Conservation (phyloP, 2,888 invertebrate species). For the Coenonympha arcania region DNA sequence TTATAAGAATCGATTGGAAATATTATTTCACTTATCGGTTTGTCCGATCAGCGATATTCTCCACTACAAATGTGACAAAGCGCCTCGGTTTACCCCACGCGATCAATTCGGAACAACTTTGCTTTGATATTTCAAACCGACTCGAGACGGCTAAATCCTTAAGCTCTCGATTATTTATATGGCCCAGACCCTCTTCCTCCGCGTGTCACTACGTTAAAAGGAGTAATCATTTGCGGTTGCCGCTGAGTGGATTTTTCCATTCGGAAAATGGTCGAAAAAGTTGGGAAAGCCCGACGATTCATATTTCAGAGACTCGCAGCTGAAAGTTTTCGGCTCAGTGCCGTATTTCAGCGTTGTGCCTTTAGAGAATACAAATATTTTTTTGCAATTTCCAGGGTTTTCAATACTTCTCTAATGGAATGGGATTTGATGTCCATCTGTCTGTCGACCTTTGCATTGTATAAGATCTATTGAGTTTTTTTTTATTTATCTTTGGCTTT, state of each 20-base stretch:
- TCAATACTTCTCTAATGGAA: too few relatives aligned
- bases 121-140: conserved; percentile 44
- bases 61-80: conserved; percentile 5
- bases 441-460: too few relatives aligned
- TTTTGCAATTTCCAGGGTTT: too few relatives aligned
- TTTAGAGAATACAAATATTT: conserved; percentile 29
- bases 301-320: conserved; percentile 57
- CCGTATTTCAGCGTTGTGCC: conserved; percentile 28
- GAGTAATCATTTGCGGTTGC: conserved; percentile 64
- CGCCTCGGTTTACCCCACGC: conserved; percentile 28
- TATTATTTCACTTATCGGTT: conserved; percentile 9
- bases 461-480: too few relatives aligned
- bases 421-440: too few relatives aligned
- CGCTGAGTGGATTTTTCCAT: conserved; percentile 66
- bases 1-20: conserved; percentile 2
- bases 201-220: conserved; percentile 49
- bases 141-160: conserved; percentile 52
- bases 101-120: conserved; percentile 53
- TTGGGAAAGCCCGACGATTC: conserved; percentile 55
- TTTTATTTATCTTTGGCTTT: too few relatives aligned
- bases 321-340: conserved; percentile 29
- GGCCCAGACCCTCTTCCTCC: conserved; percentile 40
- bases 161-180: conserved; percentile 68
- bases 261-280: conserved; percentile 61
- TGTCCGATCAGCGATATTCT: conserved; percentile 17